A percentile compares a stretch with the other conserved stretches of the same genome.
phyloP scores from a whole-genome alignment of 2,797 vertebrate species.

The Hippoglossus hippoglossus region DNA sequence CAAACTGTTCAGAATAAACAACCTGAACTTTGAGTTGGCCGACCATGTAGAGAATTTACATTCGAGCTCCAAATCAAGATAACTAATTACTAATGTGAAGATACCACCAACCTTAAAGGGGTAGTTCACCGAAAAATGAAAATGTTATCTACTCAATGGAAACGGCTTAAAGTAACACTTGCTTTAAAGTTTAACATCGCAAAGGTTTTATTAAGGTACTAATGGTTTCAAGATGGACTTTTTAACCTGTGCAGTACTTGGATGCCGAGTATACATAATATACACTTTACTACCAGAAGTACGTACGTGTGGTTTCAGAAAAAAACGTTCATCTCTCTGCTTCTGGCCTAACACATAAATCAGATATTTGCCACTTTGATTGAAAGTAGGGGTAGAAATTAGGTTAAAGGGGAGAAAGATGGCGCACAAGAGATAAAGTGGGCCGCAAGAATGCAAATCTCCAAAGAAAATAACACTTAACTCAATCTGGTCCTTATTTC shows the following conservation, averaged over 20 bases:
- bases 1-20: constrained; percentile 22
- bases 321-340: too few species aligned
- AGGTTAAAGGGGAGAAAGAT: background rate
- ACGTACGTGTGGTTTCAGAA: too few species aligned
- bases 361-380: background rate
- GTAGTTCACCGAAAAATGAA: too few species aligned
- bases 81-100: background rate
- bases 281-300: background rate
- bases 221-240: too few species aligned
- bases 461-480: background rate
- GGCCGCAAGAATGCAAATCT: background rate
- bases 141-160: too few species aligned
- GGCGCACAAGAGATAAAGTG: background rate
- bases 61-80: too few species aligned
- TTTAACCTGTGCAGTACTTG: background rate
- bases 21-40: background rate
- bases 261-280: background rate
- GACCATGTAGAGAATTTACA: constrained; percentile 11
- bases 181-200: too few species aligned
- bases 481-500: background rate
- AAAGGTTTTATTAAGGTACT: too few species aligned
- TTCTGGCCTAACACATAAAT: background rate
- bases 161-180: too few species aligned
- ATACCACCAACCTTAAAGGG: background rate
- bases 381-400: background rate